phyloP scores from a whole-genome alignment of 2,113 vertebrate genomes.

The Microtus oregoni region DNA sequence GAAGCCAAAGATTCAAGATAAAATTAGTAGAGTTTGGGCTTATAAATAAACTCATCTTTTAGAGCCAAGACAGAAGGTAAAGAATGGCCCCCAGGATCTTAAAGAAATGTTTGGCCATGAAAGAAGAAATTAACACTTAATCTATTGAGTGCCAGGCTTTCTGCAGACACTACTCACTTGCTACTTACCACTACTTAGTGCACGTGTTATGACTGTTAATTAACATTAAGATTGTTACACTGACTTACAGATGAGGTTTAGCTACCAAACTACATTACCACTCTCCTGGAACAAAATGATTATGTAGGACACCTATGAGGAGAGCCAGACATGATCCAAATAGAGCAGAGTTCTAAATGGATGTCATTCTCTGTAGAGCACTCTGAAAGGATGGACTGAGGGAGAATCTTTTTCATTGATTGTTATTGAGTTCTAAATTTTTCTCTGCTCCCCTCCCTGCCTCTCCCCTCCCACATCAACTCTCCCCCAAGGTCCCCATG shows the following conservation, averaged over 20 bases:
- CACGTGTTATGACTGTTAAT: neutral
- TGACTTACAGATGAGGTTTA: neutral
- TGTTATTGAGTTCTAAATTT: too few species aligned
- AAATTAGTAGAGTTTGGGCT: neutral
- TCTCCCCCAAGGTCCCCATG: too few species aligned
- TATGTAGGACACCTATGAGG: neutral
- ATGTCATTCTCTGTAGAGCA: neutral
- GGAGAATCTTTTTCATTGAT: too few species aligned
- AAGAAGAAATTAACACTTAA: constrained; percentile 26
- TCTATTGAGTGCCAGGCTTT: neutral
- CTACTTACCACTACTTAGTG: neutral
- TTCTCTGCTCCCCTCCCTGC: too few species aligned
- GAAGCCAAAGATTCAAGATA: neutral
- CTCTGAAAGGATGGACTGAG: neutral
- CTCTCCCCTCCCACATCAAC: too few species aligned
- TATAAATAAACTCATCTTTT: neutral
- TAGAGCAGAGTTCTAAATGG: neutral
- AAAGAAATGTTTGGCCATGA: neutral
- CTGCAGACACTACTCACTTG: neutral
- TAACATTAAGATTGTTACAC: neutral
- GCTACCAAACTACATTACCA: neutral
- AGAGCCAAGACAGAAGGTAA: neutral
- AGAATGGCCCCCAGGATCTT: neutral
- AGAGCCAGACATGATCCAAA: neutral
- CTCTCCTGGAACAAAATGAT: neutral